Evolutionary conservation across 2,113 vertebrate species (phyloP).

Genomic region (Peromyscus californicus): DNA sequence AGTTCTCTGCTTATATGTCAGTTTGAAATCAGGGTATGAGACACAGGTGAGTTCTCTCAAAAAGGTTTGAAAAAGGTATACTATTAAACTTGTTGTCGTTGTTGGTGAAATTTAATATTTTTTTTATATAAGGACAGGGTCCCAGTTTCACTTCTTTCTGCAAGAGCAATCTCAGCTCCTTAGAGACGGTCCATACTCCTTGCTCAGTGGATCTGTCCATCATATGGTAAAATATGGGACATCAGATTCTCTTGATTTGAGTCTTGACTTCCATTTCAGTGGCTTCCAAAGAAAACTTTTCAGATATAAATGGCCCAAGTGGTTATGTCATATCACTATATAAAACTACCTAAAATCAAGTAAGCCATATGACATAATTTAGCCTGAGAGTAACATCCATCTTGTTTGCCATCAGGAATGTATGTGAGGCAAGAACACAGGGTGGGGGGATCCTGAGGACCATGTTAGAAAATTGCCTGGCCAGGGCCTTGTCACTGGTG

Average conservation of each 20-base stretch:
- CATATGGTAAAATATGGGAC: not conserved
- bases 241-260: not conserved
- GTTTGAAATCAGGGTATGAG: not conserved
- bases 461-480: not conserved
- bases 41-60: not conserved
- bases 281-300: not conserved
- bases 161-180: not conserved
- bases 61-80: not conserved
- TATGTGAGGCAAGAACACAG: not conserved
- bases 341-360: not conserved
- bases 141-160: not conserved
- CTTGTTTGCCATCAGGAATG: not conserved
- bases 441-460: rapidly evolving
- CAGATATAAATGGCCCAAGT: not conserved
- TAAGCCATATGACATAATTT: not conserved
- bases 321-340: not conserved
- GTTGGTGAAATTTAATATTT: not conserved
- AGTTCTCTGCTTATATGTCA: not conserved
- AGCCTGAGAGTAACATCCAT: not conserved
- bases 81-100: not conserved
- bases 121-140: not conserved
- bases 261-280: not conserved
- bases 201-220: not conserved
- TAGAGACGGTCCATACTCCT: not conserved
- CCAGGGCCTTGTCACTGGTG: not conserved